A percentile compares a stretch with the other conserved stretches of the same genome.
Conservation (phyloP, 2,888 invertebrate species). For the Agriotes lineatus region DNA sequence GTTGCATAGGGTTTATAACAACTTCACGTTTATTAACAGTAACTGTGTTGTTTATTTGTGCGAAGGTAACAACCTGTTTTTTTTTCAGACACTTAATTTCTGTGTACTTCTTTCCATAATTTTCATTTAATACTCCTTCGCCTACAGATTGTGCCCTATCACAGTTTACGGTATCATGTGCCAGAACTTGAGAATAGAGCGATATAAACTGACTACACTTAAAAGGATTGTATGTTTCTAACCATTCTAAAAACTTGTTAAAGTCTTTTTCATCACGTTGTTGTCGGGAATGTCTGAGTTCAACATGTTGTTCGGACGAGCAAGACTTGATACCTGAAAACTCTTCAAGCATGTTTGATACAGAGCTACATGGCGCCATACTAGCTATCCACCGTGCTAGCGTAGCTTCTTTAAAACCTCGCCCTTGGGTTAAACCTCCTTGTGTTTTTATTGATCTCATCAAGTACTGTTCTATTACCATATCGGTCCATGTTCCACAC, state of each 20-base stretch:
- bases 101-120: too few relatives aligned
- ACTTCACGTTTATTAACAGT: too few relatives aligned
- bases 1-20: too few relatives aligned
- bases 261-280: slow-evolving; percentile 15
- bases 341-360: neutral
- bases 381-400: slow-evolving; percentile 6
- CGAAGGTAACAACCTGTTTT: too few relatives aligned
- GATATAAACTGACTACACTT: neutral
- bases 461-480: slow-evolving; percentile 15
- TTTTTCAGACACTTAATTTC: too few relatives aligned
- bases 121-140: slow-evolving; percentile 4
- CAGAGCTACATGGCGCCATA: slow-evolving; percentile 8
- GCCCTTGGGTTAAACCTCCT: slow-evolving; percentile 15
- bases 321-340: neutral
- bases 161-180: slow-evolving; percentile 5
- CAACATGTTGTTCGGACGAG: slow-evolving; percentile 7
- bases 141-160: neutral
- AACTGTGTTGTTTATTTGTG: too few relatives aligned
- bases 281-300: neutral
- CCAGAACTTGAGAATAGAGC: neutral
- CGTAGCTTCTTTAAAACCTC: slow-evolving; percentile 1
- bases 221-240: slow-evolving; percentile 15
- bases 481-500: slow-evolving; percentile 25
- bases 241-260: neutral
- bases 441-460: slow-evolving; percentile 13